These are phyloP conservation scores for Tachypleus tridentatus DNA, from an alignment of 1,140 invertebrate genomes.

Conservation along the genomic window DNA sequence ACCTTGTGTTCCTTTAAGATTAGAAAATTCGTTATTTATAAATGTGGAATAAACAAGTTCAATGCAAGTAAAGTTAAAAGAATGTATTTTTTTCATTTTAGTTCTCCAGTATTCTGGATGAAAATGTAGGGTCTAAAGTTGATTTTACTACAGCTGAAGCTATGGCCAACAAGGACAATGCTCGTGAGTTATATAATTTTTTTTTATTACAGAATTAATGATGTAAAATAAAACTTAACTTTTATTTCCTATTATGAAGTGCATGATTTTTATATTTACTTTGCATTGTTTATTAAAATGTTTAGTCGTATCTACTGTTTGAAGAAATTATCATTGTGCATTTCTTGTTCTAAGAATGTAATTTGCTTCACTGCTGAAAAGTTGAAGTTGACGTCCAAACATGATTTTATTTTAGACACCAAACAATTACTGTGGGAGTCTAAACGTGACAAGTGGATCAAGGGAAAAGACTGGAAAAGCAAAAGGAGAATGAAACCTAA, in stretches of 20 bases:
- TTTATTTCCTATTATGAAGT: not conserved
- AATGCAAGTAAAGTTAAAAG: not conserved
- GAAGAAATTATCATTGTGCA: not conserved
- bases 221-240: not conserved
- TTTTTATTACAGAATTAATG: conserved; percentile 2
- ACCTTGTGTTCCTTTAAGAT: not conserved
- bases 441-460: conserved; percentile 15
- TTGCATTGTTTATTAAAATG: not conserved
- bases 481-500: not conserved
- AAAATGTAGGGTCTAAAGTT: conserved; percentile 7
- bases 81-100: conserved; percentile 3
- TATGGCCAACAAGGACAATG: conserved; percentile 20
- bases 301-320: not conserved
- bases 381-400: not conserved
- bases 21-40: not conserved
- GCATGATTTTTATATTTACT: not conserved
- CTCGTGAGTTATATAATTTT: conserved; percentile 14
- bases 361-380: no score
- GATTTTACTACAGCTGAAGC: conserved; percentile 28
- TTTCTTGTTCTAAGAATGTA: not conserved
- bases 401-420: conserved; percentile 14
- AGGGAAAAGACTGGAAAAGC: conserved; percentile 15
- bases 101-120: conserved; percentile 15
- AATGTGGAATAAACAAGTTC: not conserved
- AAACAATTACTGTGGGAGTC: conserved; percentile 22